Evolutionary conservation across 1,140 invertebrate species (phyloP), one percentile per base, ranked within the genome.

Genomic region (Kradibia gibbosae): DNA sequence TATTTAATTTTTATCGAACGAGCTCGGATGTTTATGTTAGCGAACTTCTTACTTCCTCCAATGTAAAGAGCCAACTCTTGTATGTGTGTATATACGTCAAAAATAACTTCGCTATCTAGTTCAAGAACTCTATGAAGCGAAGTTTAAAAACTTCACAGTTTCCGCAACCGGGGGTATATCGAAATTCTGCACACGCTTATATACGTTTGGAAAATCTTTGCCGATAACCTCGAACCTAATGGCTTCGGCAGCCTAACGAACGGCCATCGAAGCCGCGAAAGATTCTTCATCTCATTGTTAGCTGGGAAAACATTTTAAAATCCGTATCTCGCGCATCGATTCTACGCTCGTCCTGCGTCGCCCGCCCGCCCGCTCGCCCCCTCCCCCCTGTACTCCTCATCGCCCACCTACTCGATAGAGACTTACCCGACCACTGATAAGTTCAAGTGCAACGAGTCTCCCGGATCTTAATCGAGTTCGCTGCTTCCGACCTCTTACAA

Each of bases 381-480:
- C n/a, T 48, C n/a, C 31, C 48, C 65, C 53, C n/a, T n/a, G 34
- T 2, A 60, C n/a, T 11, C 13, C 17, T 75, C 15, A 31, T 25
- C 7, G 13, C 7, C 31, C 17, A 31, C 34, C 22, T 55, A 50
- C 48, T n/a, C n/a, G n/a, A n/a, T n/a, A n/a, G n/a, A n/a, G 15
- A 8, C 45, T 36, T 75, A 39, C 25, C 55, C 28, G 2, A n/a
- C 36, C 57, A 28, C 45, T 50, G 53, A 78, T 67, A n/a, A 42
- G 25, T 71, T 34, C 22, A 15, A 55, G 57, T 39, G 65, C 48
- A 71, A 78, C 53, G 34, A 78, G 48, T 72, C 53, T 42, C 36
- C 71, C 22, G 10, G 36, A 55, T 80, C 53, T 73, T 80, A 80
- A 72, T 80, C 53, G 39, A 80, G 70, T 60, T 80, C 8, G n/a